Evolutionary conservation across 2,888 invertebrate species (phyloP), one percentile per base, ranked within the genome.

Genomic region (Ectemnius lituratus): DNA sequence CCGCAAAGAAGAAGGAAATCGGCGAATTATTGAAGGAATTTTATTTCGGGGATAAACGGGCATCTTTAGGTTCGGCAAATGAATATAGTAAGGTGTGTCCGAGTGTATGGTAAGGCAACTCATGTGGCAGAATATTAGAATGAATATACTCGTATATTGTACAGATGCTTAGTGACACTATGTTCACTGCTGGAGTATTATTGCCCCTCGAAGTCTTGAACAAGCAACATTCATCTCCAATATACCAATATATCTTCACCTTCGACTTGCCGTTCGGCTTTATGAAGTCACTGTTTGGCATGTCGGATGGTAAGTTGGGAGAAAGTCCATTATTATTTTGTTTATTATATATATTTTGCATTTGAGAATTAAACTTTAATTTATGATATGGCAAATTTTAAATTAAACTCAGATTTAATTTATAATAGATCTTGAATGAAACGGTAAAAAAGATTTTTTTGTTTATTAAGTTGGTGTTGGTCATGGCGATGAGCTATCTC

Each of bases 401-500:
- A 37, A 8, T 37, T 6, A 6, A 4, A 6, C 37, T 11, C 8
- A 52, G 52, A 14, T 52, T n/a, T 52, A 16, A 52, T 16, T 16
- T 52, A 52, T 16, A 52, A 5, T 14, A 1, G 2, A 52, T 52
- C 6, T 11, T 47, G 11, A 14, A 16, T 62, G 47, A 16, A 20
- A 3, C 20, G 8, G 8, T 62, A 6, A 16, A 23, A n/a, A 13
- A 14, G 0, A 27, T 27, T 58, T 45, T 2, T 60, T 49, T 61
- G 2, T 59, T 3, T 46, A 37, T 62, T 5, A 18, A 66, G 62
- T 20, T 84, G 93, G 92, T 0, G 91, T 91, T 0, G 89, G 90
- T 37, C 93, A 93, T 59, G 91, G 91, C 0, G 93, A 93, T 71
- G 93, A 93, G 1, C 20, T 92, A 11, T 91, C 90, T 56, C 93